Conservation (phyloP, 1,140 invertebrate genomes). For the Drosophila elegans region DNA sequence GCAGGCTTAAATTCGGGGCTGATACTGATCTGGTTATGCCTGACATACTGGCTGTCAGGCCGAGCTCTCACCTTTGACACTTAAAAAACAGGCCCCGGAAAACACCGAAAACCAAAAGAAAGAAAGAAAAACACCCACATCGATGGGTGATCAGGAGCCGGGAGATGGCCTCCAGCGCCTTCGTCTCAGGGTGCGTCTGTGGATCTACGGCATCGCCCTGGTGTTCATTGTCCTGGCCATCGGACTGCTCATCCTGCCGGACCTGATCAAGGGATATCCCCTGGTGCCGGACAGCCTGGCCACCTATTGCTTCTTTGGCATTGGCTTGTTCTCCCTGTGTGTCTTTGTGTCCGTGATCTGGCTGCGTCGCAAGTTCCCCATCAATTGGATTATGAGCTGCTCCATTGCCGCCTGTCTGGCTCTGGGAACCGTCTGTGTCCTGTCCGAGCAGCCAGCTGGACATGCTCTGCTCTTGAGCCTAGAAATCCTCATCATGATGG, state of each 20-base stretch:
- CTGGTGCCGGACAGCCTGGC: background rate
- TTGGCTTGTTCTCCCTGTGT: slow-evolving; percentile 13
- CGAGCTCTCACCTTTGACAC: slow-evolving; percentile 9
- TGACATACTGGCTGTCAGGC: slow-evolving; percentile 47
- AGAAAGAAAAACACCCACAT: slow-evolving; percentile 14
- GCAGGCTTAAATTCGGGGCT: slow-evolving; percentile 20
- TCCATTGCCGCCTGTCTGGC: slow-evolving; percentile 13
- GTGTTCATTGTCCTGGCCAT: slow-evolving; percentile 20
- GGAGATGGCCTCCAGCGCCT: background rate
- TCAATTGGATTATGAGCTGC: slow-evolving; percentile 46
- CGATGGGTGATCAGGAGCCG: slow-evolving; percentile 37
- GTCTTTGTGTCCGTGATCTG: slow-evolving; percentile 19
- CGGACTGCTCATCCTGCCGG: slow-evolving; percentile 14
- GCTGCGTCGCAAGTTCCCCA: slow-evolving; percentile 31
- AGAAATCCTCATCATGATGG: slow-evolving; percentile 37
- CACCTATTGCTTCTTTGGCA: background rate
- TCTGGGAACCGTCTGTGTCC: slow-evolving; percentile 16
- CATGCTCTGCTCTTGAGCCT: background rate
- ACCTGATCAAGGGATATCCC: background rate
- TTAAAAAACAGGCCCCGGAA: slow-evolving; percentile 12
- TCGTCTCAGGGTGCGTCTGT: slow-evolving; percentile 7
- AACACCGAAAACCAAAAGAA: background rate
- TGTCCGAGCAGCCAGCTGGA: background rate
- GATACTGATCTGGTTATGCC: slow-evolving; percentile 27
- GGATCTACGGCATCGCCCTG: slow-evolving; percentile 25